Evolutionary conservation across 2,113 vertebrate species (phyloP), one percentile per base, ranked within the genome.

Genomic region (Toxotes chatareus): DNA sequence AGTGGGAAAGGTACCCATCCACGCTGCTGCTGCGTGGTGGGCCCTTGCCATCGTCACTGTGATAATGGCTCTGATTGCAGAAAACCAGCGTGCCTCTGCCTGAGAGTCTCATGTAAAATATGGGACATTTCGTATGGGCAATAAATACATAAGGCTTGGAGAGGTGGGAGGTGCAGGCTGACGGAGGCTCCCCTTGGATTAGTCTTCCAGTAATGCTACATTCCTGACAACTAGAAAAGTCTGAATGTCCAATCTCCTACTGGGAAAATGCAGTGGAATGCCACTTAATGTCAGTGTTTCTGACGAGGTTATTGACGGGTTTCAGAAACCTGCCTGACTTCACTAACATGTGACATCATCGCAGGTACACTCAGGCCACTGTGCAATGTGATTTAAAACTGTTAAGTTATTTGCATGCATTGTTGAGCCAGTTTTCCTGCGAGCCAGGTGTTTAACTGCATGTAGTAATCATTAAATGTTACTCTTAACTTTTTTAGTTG

Each of bases 51-150:
- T 96, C 93, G 91, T 95, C 95, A 96, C 95, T 87, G 95, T 96
- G 96, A 97, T 98, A 97, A 97, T 98, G 90, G 95, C 93, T 95
- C 92, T 97, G 96, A 97, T 97, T 97, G 96, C 96, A 95, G 96
- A 96, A 96, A 95, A 95, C 94, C 97, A 95, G 94, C 94, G 90
- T 96, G 96, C 95, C 93, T 70, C 92, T 95, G 88, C 94, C 93
- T 95, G 96, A 97, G 95, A 91, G 94, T 95, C 94, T 96, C 96
- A 96, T 97, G 96, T 97, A 97, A 98, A 97, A 96, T 96, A 97
- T 96, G 95, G 96, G 96, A 97, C 96, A 97, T 97, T 97, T 97
- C 96, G 95, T 96, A 96, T 96, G 75, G 95, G 64, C 34, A 62
- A 65, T 78, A 62, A 57, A 66, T 40, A 57, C n/a, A 7, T 56